A percentile compares a stretch with the other conserved stretches of the same genome.
Evolutionary conservation across 2,888 invertebrate species (phyloP).

Genomic region (Tolmerus cingulatus): DNA sequence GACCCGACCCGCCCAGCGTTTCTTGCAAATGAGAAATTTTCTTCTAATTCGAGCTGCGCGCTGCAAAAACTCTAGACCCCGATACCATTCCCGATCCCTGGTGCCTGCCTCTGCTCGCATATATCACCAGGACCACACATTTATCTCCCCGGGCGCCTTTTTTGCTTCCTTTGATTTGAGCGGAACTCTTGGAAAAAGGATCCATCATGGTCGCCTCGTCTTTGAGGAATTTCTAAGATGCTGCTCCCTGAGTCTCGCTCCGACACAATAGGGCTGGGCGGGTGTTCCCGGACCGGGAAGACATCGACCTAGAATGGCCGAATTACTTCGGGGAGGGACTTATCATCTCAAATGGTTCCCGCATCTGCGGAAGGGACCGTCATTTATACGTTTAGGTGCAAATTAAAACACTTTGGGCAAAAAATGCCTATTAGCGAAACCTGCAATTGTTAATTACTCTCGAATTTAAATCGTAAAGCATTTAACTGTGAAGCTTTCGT

Average conservation of each 20-base stretch:
- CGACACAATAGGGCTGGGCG: slow-evolving; percentile 6
- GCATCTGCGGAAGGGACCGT: neutral
- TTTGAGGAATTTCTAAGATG: slow-evolving; percentile 31
- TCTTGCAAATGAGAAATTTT: slow-evolving; percentile 12
- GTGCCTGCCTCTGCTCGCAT: neutral
- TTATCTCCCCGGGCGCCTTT: slow-evolving; percentile 22
- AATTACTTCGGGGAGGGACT: slow-evolving; percentile 42
- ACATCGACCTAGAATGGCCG: slow-evolving; percentile 35
- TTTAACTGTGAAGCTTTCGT: too few species aligned
- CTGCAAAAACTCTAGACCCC: slow-evolving; percentile 16
- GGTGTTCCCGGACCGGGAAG: neutral
- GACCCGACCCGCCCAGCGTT: neutral
- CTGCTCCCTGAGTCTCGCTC: neutral
- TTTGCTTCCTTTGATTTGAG: slow-evolving; percentile 3
- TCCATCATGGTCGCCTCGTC: slow-evolving; percentile 42
- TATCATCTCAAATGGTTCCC: neutral
- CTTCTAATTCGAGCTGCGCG: slow-evolving; percentile 13
- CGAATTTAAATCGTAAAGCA: neutral
- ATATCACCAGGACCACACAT: slow-evolving; percentile 43
- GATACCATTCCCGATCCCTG: neutral
- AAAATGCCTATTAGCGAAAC: neutral
- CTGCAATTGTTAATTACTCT: neutral
- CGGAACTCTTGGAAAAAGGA: slow-evolving; percentile 20
- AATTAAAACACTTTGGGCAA: slow-evolving; percentile 27
- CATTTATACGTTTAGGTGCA: slow-evolving; percentile 25